Evolutionary conservation across 2,113 vertebrate species (phyloP), one percentile per base, ranked within the genome.

Genomic region (Rhinogobius similis): DNA sequence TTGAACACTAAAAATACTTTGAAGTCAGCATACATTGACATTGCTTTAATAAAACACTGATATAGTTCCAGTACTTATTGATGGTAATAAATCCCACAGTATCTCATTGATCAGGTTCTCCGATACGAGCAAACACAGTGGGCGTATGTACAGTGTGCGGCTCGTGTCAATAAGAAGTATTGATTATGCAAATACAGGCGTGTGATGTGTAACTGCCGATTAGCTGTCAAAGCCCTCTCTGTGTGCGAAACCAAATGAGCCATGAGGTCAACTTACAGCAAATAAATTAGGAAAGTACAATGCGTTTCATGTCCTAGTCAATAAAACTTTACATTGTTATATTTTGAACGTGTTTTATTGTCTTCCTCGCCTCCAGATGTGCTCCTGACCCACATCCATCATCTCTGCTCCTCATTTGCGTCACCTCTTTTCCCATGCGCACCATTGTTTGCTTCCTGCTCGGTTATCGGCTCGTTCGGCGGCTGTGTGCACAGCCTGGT

Each of bases 361-460:
- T 23, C 29, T 16, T n/a, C 50, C 26, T 61, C 46, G 58, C 53
- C 21, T 39, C 18, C 75, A 62, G 27, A 55, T 41, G 73, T 29
- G 68, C 65, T 53, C 76, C 50, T 64, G 73, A 76, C 68, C 43
- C 38, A 13, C 10, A 75, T 73, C 79, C 67, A 72, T 75, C 67
- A 67, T 36, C 75, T 39, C 16, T 16, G 63, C 64, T 50, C 41
- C 46, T 65, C 39, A 21, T 68, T 23, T 70, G 44, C 62, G 39
- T 66, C 62, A 26, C 21, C 6, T 20, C 20, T 10, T 11, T 36
- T 71, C 68, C 68, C 62, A 13, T 18, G 50, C 75, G 70, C 27
- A 65, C 62, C 61, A 66, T 68, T 85, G 83, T 81, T 82, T 79
- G 55, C 68, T 63, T 75, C 63, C 72, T 68, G 56, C 68, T 70